Evolutionary conservation across 2,888 invertebrate genomes (phyloP).

Genomic region (Drosophila siamana): DNA sequence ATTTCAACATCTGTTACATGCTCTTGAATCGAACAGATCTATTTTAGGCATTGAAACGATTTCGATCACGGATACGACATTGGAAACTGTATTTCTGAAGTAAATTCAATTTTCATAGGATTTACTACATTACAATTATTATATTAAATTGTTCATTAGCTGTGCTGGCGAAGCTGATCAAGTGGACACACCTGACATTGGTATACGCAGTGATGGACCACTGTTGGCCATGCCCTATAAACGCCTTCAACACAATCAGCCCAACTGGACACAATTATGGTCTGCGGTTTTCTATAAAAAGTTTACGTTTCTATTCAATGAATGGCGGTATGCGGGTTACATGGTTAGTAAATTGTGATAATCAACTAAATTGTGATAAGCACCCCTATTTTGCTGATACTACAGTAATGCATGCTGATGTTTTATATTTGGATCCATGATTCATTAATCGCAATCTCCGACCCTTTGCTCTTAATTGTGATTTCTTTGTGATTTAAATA

Average conservation of each 20-base stretch:
- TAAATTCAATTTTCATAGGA: slow-evolving; percentile 71
- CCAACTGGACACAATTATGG: slow-evolving; percentile 69
- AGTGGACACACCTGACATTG: slow-evolving; percentile 71
- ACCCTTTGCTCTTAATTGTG: no score
- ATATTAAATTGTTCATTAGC: slow-evolving; percentile 47
- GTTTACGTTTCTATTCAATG: slow-evolving; percentile 74
- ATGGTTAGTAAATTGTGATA: no score
- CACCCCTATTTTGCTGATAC: background rate
- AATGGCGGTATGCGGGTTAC: slow-evolving; percentile 73
- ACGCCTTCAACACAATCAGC: slow-evolving; percentile 39
- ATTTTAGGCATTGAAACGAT: slow-evolving; percentile 90
- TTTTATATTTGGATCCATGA: background rate
- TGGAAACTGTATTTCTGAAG: slow-evolving; percentile 97
- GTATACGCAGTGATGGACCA: slow-evolving; percentile 44
- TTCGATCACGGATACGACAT: slow-evolving; percentile 93
- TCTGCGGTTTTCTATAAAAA: slow-evolving; percentile 84
- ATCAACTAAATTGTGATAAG: no score
- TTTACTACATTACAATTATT: background rate
- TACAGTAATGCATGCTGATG: background rate
- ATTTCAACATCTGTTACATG: slow-evolving; percentile 88
- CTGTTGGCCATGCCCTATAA: slow-evolving; percentile 59
- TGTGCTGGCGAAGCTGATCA: slow-evolving; percentile 77
- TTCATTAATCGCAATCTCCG: background rate
- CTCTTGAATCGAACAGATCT: slow-evolving; percentile 87
- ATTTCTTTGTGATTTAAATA: no score